A percentile compares a stretch with the other conserved stretches of the same genome.
phyloP scores from a whole-genome alignment of 2,797 vertebrate species.

The Lepidocolaptes lacrymiger region DNA sequence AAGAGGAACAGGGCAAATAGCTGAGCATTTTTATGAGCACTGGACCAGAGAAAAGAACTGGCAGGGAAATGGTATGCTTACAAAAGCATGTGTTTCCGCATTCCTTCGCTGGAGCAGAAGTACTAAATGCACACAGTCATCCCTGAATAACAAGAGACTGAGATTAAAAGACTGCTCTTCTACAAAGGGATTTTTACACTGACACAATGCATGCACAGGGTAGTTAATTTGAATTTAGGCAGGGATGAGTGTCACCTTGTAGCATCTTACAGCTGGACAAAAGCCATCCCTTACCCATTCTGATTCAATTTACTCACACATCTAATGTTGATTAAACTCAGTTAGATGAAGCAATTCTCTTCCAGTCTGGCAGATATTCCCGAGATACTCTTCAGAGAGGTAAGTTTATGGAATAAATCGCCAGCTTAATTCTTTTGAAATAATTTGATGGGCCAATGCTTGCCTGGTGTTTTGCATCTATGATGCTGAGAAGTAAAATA shows the following conservation, averaged over 20 bases:
- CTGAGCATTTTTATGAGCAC: not conserved
- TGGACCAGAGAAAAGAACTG: not conserved
- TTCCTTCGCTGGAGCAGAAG: not conserved
- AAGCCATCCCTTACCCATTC: not conserved
- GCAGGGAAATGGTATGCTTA: not conserved
- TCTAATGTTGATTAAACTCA: not conserved
- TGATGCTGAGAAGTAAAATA: not conserved
- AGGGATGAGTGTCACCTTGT: not conserved
- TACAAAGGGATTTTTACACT: not conserved
- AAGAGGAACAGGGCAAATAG: not conserved
- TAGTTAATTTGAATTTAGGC: not conserved
- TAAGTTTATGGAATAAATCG: not conserved
- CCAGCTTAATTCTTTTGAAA: not conserved
- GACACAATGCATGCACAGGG: fast-evolving
- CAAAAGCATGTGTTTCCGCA: not conserved
- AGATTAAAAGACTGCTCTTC: not conserved
- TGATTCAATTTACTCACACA: not conserved
- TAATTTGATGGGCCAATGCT: not conserved
- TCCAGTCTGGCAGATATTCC: not conserved
- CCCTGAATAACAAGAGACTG: not conserved
- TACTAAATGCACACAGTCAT: not conserved
- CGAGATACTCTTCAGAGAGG: not conserved
- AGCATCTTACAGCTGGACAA: not conserved
- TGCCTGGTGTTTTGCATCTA: not conserved
- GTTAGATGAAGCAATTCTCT: not conserved